Evolutionary conservation across 2,888 invertebrate species (phyloP), one percentile per base, ranked within the genome.

Genomic region (Diploptera punctata): DNA sequence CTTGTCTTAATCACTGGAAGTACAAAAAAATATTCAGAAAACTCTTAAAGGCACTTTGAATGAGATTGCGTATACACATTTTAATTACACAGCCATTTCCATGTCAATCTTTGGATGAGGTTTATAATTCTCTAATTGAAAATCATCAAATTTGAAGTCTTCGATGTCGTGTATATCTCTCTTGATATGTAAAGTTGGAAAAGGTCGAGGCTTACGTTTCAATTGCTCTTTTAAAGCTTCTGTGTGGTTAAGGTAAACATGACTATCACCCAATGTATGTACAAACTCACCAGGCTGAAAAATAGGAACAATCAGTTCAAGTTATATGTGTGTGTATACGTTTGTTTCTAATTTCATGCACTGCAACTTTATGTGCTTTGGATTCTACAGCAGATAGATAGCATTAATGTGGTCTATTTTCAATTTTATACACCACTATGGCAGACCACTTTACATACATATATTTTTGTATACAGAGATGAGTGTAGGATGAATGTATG

Each of bases 241-340:
- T 26, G 95, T 84, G 81, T 99, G 99, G 81, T 96, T 98, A 10
- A 89, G 82, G 81, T 99, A 99, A 0, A 99, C 91, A 84, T 99
- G 99, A 49, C 96, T 93, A 83, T 99, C 99, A 13, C 99, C 99
- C 77, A 97, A 87, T 0, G 95, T 94, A 82, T 98, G 98, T 1
- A 99, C 86, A 81, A 99, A 97, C 76, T 98, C 98, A 43, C 95
- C 97, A 65, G 97, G 90, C 92, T 94, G 82, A 57, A 84, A 83
- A 71, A 77, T 77, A 78, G 71, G 76, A 33, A 33, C 10, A 33
- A 33, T 33, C 10, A 10, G n/a, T n/a, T n/a, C n/a, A n/a, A n/a
- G n/a, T n/a, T n/a, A n/a, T n/a, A n/a, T n/a, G n/a, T n/a, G n/a
- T n/a, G n/a, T n/a, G n/a, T n/a, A n/a, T n/a, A n/a, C n/a, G n/a